phyloP scores from a whole-genome alignment of 1,140 invertebrate genomes.

The Meteorus sp. region DNA sequence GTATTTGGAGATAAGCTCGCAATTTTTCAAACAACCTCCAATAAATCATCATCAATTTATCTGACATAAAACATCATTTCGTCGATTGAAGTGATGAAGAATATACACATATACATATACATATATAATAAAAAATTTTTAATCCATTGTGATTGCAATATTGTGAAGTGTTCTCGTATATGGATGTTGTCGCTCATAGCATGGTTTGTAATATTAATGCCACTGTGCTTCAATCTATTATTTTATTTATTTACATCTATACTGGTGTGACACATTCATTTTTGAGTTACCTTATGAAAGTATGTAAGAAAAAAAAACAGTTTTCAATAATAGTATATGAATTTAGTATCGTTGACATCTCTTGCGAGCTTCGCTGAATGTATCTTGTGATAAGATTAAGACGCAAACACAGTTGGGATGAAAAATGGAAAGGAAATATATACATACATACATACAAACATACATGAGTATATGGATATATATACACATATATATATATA shows the following conservation, averaged over 20 bases:
- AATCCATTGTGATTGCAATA: not conserved
- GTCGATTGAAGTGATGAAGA: too few relatives aligned
- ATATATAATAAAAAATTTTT: constrained; percentile 3
- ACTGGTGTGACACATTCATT: constrained; percentile 28
- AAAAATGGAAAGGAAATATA: constrained; percentile 21
- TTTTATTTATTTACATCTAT: constrained; percentile 23
- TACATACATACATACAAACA: constrained; percentile 20
- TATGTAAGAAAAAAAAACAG: constrained; percentile 55
- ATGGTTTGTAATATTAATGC: constrained; percentile 23
- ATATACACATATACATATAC: too few relatives aligned
- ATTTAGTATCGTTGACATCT: constrained; percentile 34
- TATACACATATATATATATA: constrained; percentile 19
- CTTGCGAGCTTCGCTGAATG: constrained; percentile 35
- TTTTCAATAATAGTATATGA: constrained; percentile 30
- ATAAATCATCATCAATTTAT: too few relatives aligned
- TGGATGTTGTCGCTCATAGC: constrained; percentile 7
- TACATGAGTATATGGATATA: constrained; percentile 26
- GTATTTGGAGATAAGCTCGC: too few relatives aligned
- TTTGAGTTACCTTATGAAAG: constrained; percentile 45
- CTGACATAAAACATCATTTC: too few relatives aligned
- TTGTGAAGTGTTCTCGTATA: too few relatives aligned
- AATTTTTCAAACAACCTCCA: too few relatives aligned
- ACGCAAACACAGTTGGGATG: constrained; percentile 30
- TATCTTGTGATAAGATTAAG: constrained; percentile 47
- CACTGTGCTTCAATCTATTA: constrained; percentile 38